Percentiles rank a stretch among this genome's conserved stretches.
These are phyloP conservation scores for Pherbina coryleti DNA, from an alignment of 2,888 invertebrate genomes.

Conservation along the genomic window DNA sequence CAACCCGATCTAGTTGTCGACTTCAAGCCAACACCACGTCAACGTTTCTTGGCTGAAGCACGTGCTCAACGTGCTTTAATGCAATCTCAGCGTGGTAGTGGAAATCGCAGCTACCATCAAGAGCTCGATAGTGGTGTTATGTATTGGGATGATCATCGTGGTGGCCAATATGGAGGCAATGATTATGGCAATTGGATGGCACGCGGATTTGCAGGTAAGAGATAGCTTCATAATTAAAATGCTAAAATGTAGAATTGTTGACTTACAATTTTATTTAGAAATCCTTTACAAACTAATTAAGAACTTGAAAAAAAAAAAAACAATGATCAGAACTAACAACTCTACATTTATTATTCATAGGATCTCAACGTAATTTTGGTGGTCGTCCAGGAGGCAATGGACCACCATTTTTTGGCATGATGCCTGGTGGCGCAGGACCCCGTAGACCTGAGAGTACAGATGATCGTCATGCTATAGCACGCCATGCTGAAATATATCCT, in stretches of 20 bases:
- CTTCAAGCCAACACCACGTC: slow-evolving; percentile 92
- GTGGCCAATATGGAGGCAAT: slow-evolving; percentile 73
- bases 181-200: slow-evolving; percentile 82
- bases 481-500: slow-evolving; percentile 95
- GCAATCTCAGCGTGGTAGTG: slow-evolving; percentile 75
- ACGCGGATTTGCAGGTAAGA: slow-evolving; percentile 74
- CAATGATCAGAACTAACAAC: no score
- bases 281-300: not conserved
- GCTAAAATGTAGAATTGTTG: no score
- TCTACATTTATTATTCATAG: slow-evolving; percentile 42
- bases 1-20: slow-evolving; percentile 94
- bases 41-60: slow-evolving; percentile 87
- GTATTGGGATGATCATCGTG: slow-evolving; percentile 89
- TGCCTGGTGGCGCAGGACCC: slow-evolving; percentile 70
- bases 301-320: no score
- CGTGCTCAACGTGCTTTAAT: slow-evolving; percentile 84
- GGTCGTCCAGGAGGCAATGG: slow-evolving; percentile 69
- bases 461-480: slow-evolving; percentile 94
- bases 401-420: slow-evolving; percentile 72
- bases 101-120: slow-evolving; percentile 70
- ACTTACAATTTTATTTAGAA: not conserved
- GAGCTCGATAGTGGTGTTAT: slow-evolving; percentile 80
- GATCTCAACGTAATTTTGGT: slow-evolving; percentile 59
- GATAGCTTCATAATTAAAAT: no score
- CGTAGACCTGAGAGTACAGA: slow-evolving; percentile 93